These are phyloP conservation scores for Cetoscarus ocellatus DNA, from an alignment of 2,797 vertebrate species.

Conservation along the genomic window DNA sequence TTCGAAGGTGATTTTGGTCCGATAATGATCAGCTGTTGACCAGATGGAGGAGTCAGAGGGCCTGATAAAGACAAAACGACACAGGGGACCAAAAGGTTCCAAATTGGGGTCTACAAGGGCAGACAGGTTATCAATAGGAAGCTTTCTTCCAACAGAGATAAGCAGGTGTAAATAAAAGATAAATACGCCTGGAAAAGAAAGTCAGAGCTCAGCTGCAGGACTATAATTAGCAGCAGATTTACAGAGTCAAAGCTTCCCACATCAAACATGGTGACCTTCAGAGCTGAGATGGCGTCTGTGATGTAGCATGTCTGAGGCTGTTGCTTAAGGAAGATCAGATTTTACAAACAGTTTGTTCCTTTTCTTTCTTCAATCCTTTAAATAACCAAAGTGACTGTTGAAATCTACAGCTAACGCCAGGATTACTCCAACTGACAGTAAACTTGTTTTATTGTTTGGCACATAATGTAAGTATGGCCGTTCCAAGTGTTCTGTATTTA, in stretches of 20 bases:
- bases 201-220: background rate
- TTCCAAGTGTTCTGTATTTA: slow-evolving; percentile 18
- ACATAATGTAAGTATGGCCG: slow-evolving; percentile 12
- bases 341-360: background rate
- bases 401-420: background rate
- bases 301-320: background rate
- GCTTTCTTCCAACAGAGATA: slow-evolving; percentile 55
- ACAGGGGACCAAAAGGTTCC: slow-evolving; percentile 9
- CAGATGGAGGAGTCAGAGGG: slow-evolving; percentile 38
- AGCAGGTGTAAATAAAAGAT: slow-evolving; percentile 70
- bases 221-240: slow-evolving; percentile 40
- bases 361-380: background rate
- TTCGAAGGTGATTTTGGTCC: slow-evolving; percentile 68
- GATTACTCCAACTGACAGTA: background rate
- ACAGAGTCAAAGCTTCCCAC: slow-evolving; percentile 18
- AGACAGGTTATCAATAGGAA: slow-evolving; percentile 40
- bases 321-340: background rate
- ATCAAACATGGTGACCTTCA: slow-evolving; percentile 59
- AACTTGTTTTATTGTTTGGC: slow-evolving; percentile 14
- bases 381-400: too few relatives aligned
- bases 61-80: slow-evolving; percentile 62
- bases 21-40: slow-evolving; percentile 65
- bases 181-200: slow-evolving; percentile 36
- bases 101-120: slow-evolving; percentile 29
- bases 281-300: background rate